Base-by-base conservation (phyloP, 2,113 vertebrate species). In the Trematomus loennbergii region DNA sequence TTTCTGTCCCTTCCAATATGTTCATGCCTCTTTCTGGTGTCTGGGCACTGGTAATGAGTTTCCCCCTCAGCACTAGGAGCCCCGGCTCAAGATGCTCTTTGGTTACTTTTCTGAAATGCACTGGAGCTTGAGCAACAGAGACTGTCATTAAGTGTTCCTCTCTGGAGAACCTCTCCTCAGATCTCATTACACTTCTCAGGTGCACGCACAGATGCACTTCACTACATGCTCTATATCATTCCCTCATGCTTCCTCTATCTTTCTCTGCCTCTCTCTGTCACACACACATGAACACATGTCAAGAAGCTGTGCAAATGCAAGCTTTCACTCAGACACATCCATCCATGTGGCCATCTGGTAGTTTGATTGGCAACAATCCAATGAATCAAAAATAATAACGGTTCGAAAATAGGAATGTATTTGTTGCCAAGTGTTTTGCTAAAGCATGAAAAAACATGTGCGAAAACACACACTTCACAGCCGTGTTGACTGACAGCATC, bases 31-130 rank as follows among this genome's bases (percentile, higher is more conserved):
- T 69, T 58, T 84, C 73, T 85, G 72, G 62, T 90, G 81, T 76
- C 77, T 87, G 73, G 58, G 16, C 85, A 82, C 74, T 29, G 67
- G 55, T 89, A 90, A 93, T 90, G 88, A 90, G 71, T 84, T 69
- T 25, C 71, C 72, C 73, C 65, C 29, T 48, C 57, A 71, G 66
- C 78, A 83, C 53, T 54, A 12, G 54, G 59, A 73, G 70, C 79
- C 54, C 63, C 49, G 72, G 81, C 81, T 72, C 61, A 85, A 84
- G 60, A 70, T 68, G 1, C 0, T 68, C 20, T 60, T 63, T 61
- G 75, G 58, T 84, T 59, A 72, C 83, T 55, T 63, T 50, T 69
- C 67, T 72, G 81, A 89, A 83, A 85, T 59, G 46, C 61, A 72
- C 53, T 67, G 72, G 75, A 82, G 81, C 83, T 63, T 53, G 70